Evolutionary conservation across 37 sponge, comb jelly and placozoan species (phyloP).

Genomic region (Cliona cf. orientalis): DNA sequence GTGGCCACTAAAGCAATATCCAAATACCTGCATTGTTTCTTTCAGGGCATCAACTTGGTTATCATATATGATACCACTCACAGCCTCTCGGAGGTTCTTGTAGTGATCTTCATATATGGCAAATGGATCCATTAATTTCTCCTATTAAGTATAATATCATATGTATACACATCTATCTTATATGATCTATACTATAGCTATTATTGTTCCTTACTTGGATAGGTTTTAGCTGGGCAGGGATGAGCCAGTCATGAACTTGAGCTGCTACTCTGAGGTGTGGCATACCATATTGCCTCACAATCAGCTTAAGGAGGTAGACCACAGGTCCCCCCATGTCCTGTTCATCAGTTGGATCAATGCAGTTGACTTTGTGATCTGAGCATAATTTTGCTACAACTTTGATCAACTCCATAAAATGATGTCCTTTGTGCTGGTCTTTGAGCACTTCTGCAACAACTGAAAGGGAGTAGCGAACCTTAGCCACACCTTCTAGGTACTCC

Average conservation of each 20-base stretch:
- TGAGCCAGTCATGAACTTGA: constrained; percentile 32
- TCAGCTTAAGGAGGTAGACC: constrained; percentile 64
- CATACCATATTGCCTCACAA: constrained; percentile 64
- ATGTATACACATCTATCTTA: too few species aligned
- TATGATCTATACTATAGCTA: too few species aligned
- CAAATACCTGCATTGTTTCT: neutral
- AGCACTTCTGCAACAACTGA: constrained; percentile 50
- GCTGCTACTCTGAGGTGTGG: constrained; percentile 28
- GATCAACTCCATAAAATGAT: neutral
- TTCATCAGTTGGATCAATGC: neutral
- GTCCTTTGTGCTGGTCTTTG: neutral
- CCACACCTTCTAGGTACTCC: constrained; percentile 53
- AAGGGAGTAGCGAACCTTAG: constrained; percentile 54
- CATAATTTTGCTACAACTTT: constrained; percentile 18
- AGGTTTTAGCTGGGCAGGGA: constrained; percentile 38
- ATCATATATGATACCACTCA: neutral
- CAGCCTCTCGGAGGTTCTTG: neutral
- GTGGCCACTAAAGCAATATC: too few species aligned
- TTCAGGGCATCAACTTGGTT: neutral
- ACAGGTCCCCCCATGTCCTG: constrained; percentile 18
- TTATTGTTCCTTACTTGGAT: too few species aligned
- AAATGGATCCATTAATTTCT: neutral
- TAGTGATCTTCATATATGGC: neutral
- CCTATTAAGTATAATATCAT: neutral
- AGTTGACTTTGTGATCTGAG: constrained; percentile 6